Evolutionary conservation across 2,888 invertebrate genomes (phyloP).

Genomic region (Eubasilissa splendida): DNA sequence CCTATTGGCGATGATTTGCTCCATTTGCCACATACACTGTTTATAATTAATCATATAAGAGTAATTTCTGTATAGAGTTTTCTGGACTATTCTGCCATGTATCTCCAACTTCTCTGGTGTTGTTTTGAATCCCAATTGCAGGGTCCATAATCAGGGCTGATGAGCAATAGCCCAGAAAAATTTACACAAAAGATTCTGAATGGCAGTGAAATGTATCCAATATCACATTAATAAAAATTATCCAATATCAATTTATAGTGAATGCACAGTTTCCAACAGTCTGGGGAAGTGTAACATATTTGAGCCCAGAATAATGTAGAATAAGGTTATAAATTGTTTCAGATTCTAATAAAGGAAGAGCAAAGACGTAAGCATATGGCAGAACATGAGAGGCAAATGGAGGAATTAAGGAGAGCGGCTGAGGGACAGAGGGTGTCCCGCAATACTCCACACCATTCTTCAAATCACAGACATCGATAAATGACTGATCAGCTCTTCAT

Average conservation of each 20-base stretch:
- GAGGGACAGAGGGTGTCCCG: conserved; percentile 51
- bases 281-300: neutral
- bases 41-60: no score
- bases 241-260: neutral
- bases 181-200: no score
- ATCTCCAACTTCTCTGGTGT: no score
- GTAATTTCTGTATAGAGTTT: no score
- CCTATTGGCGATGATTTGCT: no score
- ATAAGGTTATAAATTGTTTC: conserved; percentile 48
- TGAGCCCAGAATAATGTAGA: conserved; percentile 10
- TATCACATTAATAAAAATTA: neutral
- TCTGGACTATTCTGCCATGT: no score
- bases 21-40: no score
- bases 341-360: conserved; percentile 93
- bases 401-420: conserved; percentile 77
- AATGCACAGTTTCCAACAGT: neutral
- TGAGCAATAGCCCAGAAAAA: no score
- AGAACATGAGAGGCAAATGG: conserved; percentile 85
- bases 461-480: conserved; percentile 53
- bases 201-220: no score
- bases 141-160: no score
- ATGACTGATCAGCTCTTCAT: conserved; percentile 13
- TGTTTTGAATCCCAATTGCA: no score
- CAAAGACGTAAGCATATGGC: conserved; percentile 89
- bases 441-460: conserved; percentile 46